A percentile compares a stretch with the other conserved stretches of the same genome.
Conservation (phyloP, 2,113 vertebrate species). For the Pao palembangensis region DNA sequence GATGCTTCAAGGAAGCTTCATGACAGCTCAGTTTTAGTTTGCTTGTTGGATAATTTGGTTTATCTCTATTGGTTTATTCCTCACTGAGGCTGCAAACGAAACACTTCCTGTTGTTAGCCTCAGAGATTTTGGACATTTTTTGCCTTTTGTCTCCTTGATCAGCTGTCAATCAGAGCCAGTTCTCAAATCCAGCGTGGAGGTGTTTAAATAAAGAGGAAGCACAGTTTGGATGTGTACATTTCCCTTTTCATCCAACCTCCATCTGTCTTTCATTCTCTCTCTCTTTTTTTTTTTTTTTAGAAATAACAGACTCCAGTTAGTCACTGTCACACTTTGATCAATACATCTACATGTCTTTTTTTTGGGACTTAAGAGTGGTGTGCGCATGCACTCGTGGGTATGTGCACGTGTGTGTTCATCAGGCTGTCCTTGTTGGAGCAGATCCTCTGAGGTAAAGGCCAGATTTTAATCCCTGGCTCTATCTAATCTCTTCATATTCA, state of each 20-base stretch:
- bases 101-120: not conserved
- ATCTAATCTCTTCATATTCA: constrained; percentile 76
- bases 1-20: too few relatives aligned
- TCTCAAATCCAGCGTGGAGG: too few relatives aligned
- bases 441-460: constrained; percentile 71
- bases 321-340: constrained; percentile 23
- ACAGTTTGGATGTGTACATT: constrained; percentile 1
- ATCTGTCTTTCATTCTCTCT: constrained; percentile 50
- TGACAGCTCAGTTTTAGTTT: too few relatives aligned
- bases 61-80: too few relatives aligned
- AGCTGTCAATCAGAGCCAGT: too few relatives aligned
- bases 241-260: constrained; percentile 37
- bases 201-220: too few relatives aligned
- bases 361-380: constrained; percentile 12
- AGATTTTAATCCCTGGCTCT: constrained; percentile 66
- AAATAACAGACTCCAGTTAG: constrained; percentile 33
- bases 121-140: not conserved
- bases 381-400: not conserved
- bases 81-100: too few relatives aligned
- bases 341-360: constrained; percentile 35
- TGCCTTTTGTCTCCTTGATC: too few relatives aligned
- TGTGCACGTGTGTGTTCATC: constrained; percentile 40
- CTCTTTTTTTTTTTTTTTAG: constrained; percentile 8
- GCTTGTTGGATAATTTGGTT: too few relatives aligned
- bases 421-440: constrained; percentile 47